These are phyloP conservation scores for Latheticus oryzae DNA, from an alignment of 2,888 invertebrate species.

Conservation along the genomic window DNA sequence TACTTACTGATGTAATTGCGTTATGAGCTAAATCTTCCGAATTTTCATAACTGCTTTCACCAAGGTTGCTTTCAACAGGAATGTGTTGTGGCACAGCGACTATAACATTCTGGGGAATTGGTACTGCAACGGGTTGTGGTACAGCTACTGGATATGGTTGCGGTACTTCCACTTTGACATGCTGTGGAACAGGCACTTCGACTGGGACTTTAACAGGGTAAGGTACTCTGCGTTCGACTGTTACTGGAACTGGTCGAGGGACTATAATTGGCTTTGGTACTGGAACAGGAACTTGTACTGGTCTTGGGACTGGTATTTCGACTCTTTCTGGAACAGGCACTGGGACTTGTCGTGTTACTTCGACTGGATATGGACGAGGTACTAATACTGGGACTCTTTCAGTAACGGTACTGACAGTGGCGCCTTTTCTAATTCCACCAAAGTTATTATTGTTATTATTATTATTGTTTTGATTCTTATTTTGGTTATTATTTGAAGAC, in stretches of 20 bases:
- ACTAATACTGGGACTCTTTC: conserved; percentile 60
- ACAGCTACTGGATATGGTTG: conserved; percentile 51
- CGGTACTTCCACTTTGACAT: conserved; percentile 47
- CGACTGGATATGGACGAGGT: conserved; percentile 60
- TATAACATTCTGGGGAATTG: conserved; percentile 64
- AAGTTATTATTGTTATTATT: no score
- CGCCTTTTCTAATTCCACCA: conserved; percentile 46
- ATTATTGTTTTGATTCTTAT: no score
- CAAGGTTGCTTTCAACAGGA: conserved; percentile 52
- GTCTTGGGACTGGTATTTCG: conserved; percentile 67
- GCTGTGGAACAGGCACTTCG: conserved; percentile 48
- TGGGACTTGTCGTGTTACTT: conserved; percentile 66
- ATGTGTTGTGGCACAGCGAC: conserved; percentile 70
- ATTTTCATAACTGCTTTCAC: conserved; percentile 46
- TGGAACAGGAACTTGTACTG: conserved; percentile 64
- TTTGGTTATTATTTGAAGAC: no score
- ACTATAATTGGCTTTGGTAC: conserved; percentile 60
- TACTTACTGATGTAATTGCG: conserved; percentile 1
- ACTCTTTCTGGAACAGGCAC: conserved; percentile 69
- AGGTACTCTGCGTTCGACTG: conserved; percentile 59
- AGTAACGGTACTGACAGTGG: conserved; percentile 58
- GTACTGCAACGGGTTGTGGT: conserved; percentile 24
- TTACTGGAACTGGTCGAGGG: conserved; percentile 61
- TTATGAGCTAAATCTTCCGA: conserved; percentile 5
- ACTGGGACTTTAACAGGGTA: conserved; percentile 66